Percentiles rank a stretch among this genome's conserved stretches.
Conservation (phyloP, 2,888 invertebrate genomes). For the Tachina lurida region DNA sequence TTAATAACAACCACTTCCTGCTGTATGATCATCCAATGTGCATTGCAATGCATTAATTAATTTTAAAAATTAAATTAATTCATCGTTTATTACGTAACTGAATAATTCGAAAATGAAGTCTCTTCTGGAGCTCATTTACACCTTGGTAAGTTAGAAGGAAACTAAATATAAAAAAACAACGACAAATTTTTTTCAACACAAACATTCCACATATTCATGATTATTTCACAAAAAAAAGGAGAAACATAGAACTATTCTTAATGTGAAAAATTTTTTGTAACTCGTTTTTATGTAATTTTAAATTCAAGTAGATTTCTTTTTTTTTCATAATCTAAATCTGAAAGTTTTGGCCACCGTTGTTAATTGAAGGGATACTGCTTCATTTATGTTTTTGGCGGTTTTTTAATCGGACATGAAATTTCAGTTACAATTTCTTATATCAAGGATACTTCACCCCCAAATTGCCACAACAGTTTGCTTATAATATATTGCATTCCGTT, state of each 20-base stretch:
- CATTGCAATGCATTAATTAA: conserved; percentile 74
- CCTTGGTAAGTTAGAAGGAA: conserved; percentile 93
- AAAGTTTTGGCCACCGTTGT: no score
- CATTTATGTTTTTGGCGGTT: no score
- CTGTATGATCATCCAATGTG: conserved; percentile 71
- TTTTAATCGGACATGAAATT: no score
- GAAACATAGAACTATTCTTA: conserved; percentile 47
- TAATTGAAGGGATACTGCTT: no score
- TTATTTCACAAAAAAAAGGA: conserved; percentile 31
- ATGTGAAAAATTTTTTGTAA: not conserved
- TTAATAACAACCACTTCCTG: conserved; percentile 75
- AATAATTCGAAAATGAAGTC: conserved; percentile 87
- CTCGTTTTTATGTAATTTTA: not conserved
- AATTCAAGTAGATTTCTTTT: no score
- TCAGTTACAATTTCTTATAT: no score
- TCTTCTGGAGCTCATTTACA: conserved; percentile 99
- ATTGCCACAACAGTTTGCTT: no score
- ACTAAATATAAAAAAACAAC: conserved; percentile 52
- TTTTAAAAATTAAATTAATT: conserved; percentile 62
- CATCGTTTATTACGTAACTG: conserved; percentile 44
- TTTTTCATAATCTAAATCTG: no score
- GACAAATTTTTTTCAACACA: conserved; percentile 27
- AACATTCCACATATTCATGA: conserved; percentile 52
- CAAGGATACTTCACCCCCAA: no score
- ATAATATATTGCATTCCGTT: no score